Conservation (phyloP, 2,113 vertebrate genomes). For the Gorsachius goisagi region DNA sequence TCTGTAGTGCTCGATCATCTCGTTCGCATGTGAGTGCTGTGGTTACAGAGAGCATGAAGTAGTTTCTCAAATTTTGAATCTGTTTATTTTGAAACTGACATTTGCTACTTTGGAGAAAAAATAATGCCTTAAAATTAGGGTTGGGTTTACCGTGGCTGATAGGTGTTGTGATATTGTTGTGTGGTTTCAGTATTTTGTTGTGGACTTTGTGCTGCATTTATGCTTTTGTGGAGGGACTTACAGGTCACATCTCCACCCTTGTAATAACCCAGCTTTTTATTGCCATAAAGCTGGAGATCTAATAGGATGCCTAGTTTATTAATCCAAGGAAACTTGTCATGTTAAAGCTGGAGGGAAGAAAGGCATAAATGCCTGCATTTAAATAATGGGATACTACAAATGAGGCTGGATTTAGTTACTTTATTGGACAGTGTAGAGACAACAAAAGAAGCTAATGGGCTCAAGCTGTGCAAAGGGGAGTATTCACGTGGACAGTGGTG, state of each 20-base stretch:
- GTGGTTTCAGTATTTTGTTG: not conserved
- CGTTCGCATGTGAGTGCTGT: not conserved
- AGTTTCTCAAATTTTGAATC: not conserved
- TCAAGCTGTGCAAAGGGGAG: conserved; percentile 12
- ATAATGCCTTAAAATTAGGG: not conserved
- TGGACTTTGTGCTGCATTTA: not conserved
- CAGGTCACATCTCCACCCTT: not conserved
- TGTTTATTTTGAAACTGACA: not conserved
- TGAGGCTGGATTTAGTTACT: not conserved
- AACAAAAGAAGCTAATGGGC: not conserved
- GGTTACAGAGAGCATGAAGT: not conserved
- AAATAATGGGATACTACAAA: not conserved
- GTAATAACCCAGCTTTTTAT: not conserved
- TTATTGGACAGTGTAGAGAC: not conserved
- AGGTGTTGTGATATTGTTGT: not conserved
- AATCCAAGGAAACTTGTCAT: not conserved
- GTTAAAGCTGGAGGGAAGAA: not conserved
- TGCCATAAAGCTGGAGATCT: not conserved
- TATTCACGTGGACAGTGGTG: not conserved
- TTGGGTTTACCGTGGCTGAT: not conserved
- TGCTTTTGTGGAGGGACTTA: rapidly evolving
- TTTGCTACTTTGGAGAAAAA: not conserved
- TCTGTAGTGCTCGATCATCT: not conserved
- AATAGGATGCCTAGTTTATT: not conserved
- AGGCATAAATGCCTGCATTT: not conserved